Percentiles rank a stretch among this genome's conserved stretches.
Evolutionary conservation across 2,113 vertebrate genomes (phyloP).

Genomic region (Labeo catla): DNA sequence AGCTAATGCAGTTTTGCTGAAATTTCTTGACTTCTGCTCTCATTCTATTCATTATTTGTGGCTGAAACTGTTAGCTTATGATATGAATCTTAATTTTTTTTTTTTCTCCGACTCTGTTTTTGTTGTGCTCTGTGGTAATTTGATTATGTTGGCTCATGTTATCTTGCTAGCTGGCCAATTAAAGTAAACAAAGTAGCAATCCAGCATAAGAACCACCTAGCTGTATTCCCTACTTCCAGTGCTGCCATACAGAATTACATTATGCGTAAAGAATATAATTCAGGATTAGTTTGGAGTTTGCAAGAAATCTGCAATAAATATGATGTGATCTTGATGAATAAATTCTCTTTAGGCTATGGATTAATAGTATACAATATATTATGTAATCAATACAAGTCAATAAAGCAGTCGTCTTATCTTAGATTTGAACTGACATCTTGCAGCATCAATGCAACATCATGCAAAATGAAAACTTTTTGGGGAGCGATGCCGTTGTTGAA

Average conservation of each 20-base stretch:
- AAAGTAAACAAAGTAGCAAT: neutral
- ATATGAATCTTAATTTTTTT: neutral
- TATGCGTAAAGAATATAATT: neutral
- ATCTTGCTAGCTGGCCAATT: neutral
- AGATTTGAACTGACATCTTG: neutral
- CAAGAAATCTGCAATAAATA: neutral
- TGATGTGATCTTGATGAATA: neutral
- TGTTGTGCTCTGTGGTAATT: neutral
- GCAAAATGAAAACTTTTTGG: neutral
- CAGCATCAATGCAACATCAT: neutral
- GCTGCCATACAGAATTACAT: neutral
- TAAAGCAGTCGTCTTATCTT: neutral
- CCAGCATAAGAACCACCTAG: neutral
- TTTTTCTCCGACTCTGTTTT: neutral
- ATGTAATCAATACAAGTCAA: neutral
- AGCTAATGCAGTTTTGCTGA: neutral
- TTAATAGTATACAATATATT: neutral
- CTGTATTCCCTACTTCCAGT: neutral
- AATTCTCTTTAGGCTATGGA: neutral
- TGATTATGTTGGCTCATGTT: neutral
- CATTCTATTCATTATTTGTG: conserved; percentile 9
- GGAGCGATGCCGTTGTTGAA: neutral
- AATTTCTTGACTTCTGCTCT: neutral
- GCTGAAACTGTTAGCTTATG: neutral
- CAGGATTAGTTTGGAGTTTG: neutral